Evolutionary conservation across 2,888 invertebrate genomes (phyloP).

Genomic region (Hydrotaea cyrtoneurina): DNA sequence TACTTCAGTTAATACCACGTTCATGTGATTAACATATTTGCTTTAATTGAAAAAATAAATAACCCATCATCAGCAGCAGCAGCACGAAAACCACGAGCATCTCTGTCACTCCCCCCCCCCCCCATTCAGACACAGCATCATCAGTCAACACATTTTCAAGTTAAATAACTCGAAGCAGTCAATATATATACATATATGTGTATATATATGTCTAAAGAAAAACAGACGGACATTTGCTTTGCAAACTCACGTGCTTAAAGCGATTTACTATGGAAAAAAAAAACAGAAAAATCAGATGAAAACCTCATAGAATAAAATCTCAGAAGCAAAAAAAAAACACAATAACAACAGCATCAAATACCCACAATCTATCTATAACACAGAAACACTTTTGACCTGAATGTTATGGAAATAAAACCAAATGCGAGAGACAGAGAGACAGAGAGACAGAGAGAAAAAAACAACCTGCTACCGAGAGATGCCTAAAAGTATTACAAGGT

Average conservation of each 20-base stretch:
- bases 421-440: slow-evolving; percentile 34
- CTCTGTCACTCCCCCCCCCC: neutral
- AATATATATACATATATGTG: too few relatives aligned
- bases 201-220: too few relatives aligned
- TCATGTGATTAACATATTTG: slow-evolving; percentile 52
- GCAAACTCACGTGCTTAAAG: neutral
- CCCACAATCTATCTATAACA: slow-evolving; percentile 4
- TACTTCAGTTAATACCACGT: neutral
- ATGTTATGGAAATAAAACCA: slow-evolving; percentile 36
- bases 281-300: slow-evolving; percentile 8
- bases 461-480: neutral
- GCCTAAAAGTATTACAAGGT: slow-evolving; percentile 62
- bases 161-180: neutral
- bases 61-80: neutral
- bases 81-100: neutral
- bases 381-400: slow-evolving; percentile 55
- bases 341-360: neutral
- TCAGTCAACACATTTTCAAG: slow-evolving; percentile 8
- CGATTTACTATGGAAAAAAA: neutral
- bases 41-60: slow-evolving; percentile 47
- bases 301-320: neutral
- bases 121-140: neutral
- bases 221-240: neutral
- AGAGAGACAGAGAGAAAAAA: neutral
- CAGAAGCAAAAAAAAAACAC: neutral